Base-by-base conservation (phyloP, 2,888 invertebrate genomes). In the Melitaea athalia region DNA sequence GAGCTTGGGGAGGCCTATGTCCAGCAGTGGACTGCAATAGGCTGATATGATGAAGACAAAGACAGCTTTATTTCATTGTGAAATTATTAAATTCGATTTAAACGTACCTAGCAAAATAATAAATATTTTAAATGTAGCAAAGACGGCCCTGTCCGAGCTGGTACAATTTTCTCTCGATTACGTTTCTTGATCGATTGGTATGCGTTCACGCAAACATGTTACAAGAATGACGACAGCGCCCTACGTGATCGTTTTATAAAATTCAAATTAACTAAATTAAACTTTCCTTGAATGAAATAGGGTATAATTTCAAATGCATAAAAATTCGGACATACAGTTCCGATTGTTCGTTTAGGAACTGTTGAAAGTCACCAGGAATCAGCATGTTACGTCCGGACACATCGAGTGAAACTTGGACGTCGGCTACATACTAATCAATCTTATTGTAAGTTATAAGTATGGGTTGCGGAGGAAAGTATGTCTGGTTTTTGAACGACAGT, bases 101-200 rank as follows among this genome's bases (percentile, higher is more conserved):
- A n/a, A n/a, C n/a, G n/a, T n/a, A n/a, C n/a, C n/a, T 47, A 14
- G 47, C 47, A 47, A 14, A 45, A 11, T 38, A 10, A 33, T 31
- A 38, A 10, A 33, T 31, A 38, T 33, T 38, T 38, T 47, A 31
- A 52, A 14, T 38, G 17, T 17, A 0, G 33, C 24, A 24, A 65
- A 57, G 64, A 63, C 85, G 71, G 70, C 78, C 74, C 91, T 87
- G 88, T 62, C 4, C 10, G 31, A 45, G 63, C 71, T 84, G 83
- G 80, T 87, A 88, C 86, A 88, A 86, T 91, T 91, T 92, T 91
- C 92, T 85, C 91, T 83, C 81, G 85, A 88, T 92, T 92, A 92
- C 91, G 89, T 88, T 84, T 79, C 79, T 77, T 77, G 75, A 84
- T 81, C 75, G 77, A 86, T 92, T 87, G 74, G 84, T 87, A 92